phyloP scores from a whole-genome alignment of 1,140 invertebrate genomes.

The Euwallacea fornicatus region DNA sequence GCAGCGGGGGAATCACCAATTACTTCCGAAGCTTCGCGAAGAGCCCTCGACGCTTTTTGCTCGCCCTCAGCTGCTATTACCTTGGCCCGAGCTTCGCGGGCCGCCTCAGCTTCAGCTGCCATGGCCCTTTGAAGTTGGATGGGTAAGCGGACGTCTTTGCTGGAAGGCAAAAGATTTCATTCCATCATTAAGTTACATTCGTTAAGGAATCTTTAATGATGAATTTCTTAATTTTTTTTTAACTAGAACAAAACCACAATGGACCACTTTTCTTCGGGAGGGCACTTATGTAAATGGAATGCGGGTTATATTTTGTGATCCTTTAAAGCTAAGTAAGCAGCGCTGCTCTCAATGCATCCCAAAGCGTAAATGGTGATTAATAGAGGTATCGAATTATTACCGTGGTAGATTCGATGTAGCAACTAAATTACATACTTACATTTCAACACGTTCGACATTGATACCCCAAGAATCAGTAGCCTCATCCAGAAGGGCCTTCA shows the following conservation, averaged over 20 bases:
- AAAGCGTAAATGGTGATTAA: background rate
- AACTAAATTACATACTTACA: constrained; percentile 65
- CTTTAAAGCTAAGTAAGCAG: too few species aligned
- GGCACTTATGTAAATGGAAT: too few species aligned
- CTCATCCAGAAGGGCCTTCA: constrained; percentile 84
- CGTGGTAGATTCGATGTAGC: background rate
- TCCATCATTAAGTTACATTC: too few species aligned
- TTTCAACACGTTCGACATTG: constrained; percentile 94
- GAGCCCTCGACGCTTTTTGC: constrained; percentile 84
- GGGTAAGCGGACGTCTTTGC: constrained; percentile 89
- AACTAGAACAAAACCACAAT: too few species aligned
- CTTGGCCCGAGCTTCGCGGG: constrained; percentile 71
- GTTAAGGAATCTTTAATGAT: too few species aligned
- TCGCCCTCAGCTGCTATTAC: constrained; percentile 84
- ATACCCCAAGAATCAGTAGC: constrained; percentile 96
- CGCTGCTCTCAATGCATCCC: background rate
- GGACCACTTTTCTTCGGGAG: too few species aligned
- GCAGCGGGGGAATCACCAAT: constrained; percentile 90
- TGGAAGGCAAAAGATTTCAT: constrained; percentile 51
- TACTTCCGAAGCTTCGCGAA: constrained; percentile 90
- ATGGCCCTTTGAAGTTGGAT: constrained; percentile 87
- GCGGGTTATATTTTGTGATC: too few species aligned
- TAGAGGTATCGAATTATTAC: too few species aligned
- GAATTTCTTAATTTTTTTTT: too few species aligned
- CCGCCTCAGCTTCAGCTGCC: constrained; percentile 90